Evolutionary conservation across 1,140 invertebrate species (phyloP), one percentile per base, ranked within the genome.

Genomic region (Adelges cooleyi): DNA sequence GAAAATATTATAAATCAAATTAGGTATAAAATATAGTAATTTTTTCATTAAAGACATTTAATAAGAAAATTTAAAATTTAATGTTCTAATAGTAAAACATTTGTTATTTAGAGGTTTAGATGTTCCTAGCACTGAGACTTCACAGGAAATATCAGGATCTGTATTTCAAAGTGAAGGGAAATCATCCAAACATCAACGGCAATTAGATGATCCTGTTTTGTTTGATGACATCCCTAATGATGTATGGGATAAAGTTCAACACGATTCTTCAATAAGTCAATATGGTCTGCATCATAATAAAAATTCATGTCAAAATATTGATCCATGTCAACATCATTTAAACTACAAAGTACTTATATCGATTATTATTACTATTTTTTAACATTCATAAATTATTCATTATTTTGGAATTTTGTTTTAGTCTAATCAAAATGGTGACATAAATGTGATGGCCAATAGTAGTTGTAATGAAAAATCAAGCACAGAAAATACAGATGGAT

Each of bases 111-210:
- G 56, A 36, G 56, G 25, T 20, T 25, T 29, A 5, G 56, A 62
- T 62, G 40, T 48, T 62, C 18, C 42, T 29, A 62, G 25, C 44
- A 59, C 53, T 65, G 68, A 67, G 51, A 50, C 53, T 51, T 59
- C 66, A 48, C 29, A 79, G 48, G 81, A 82, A 72, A 80, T 82
- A 62, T 83, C 81, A 2, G 82, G 83, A 69, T 82, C 81, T 18
- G 80, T 84, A 62, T 84, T 83, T 71, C 80, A 81, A 6, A 80
- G 80, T 17, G 81, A 84, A 70, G 80, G 83, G 22, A 80, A 80
- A 71, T 82, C 81, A 3, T 78, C 83, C 29, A 75, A 77, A 56
- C 75, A 78, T 69, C 69, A 70, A 62, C 62, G 69, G 42, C 62
- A 62, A 53, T 62, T 62, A 62, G 42, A 62, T 33, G 56, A 62